phyloP scores from a whole-genome alignment of 2,888 invertebrate genomes.

The Dastarcus helophoroides region DNA sequence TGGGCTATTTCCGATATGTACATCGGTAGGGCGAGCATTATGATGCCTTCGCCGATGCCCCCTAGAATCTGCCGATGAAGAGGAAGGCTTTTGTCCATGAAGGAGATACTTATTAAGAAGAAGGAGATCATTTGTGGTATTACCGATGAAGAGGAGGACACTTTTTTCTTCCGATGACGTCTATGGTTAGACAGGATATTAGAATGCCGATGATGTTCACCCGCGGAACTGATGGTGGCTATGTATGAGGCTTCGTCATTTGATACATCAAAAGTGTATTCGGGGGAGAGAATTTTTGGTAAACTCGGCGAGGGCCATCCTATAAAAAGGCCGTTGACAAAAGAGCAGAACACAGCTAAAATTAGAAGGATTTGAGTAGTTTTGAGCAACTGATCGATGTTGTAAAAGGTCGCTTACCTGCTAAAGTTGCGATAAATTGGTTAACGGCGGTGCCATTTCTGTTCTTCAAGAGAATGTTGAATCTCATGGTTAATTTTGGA shows the following conservation, averaged over 20 bases:
- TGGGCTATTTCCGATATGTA: conserved; percentile 25
- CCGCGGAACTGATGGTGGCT: conserved; percentile 17
- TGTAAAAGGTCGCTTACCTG: no score
- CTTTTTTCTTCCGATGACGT: conserved; percentile 19
- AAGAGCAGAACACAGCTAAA: no score
- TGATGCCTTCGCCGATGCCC: conserved; percentile 22
- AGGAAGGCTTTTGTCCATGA: conserved; percentile 7
- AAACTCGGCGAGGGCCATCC: conserved; percentile 19
- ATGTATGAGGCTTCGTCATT: conserved; percentile 21
- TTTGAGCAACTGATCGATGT: no score
- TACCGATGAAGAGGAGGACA: conserved; percentile 16
- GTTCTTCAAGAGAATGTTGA: no score
- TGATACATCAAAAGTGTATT: conserved; percentile 18
- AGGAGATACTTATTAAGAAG: conserved; percentile 15
- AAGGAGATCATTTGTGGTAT: conserved; percentile 17
- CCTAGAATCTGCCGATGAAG: conserved; percentile 19
- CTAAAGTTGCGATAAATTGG: no score
- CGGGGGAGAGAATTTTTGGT: conserved; percentile 17
- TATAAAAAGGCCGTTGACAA: no score
- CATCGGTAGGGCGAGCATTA: conserved; percentile 19
- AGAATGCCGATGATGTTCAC: conserved; percentile 20
- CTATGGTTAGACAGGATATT: conserved; percentile 15
- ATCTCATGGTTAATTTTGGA: no score
- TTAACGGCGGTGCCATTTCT: no score
- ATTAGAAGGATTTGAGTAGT: no score